Evolutionary conservation across 2,888 invertebrate species (phyloP).

Genomic region (Oeneis ivallda): DNA sequence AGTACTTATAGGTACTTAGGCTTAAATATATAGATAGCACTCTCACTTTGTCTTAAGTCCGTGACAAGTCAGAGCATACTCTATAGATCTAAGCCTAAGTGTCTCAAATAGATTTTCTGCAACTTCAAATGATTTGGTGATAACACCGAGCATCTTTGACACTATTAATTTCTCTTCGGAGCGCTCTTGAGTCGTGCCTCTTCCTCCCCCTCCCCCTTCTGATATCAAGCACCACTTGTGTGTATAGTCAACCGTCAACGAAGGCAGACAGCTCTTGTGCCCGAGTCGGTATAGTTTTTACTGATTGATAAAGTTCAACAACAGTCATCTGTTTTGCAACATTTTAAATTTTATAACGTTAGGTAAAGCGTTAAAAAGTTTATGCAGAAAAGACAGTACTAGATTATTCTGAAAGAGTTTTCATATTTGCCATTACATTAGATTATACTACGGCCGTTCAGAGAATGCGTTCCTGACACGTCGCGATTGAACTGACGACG

Average conservation of each 20-base stretch:
- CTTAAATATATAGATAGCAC: too few relatives aligned
- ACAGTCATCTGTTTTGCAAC: conserved; percentile 3
- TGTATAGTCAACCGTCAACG: conserved; percentile 18
- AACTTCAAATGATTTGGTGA: conserved; percentile 33
- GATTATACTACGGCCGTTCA: too few relatives aligned
- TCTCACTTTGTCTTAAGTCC: too few relatives aligned
- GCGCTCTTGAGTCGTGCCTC: conserved; percentile 32
- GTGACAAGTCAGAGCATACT: too few relatives aligned
- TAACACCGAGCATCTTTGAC: conserved; percentile 27
- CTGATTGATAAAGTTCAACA: background rate
- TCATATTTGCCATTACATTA: too few relatives aligned
- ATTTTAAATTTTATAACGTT: background rate
- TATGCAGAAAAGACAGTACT: too few relatives aligned
- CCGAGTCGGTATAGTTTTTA: conserved; percentile 8
- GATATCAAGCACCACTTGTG: conserved; percentile 28
- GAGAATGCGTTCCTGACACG: too few relatives aligned
- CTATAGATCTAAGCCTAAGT: too few relatives aligned
- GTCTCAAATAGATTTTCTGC: background rate
- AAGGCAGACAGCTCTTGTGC: conserved; percentile 9
- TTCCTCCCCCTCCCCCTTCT: conserved; percentile 29
- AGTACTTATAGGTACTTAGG: too few relatives aligned
- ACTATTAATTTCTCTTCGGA: conserved; percentile 31
- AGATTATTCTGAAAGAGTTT: too few relatives aligned
- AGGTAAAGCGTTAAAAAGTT: too few relatives aligned
- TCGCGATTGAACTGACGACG: too few relatives aligned